Evolutionary conservation across 1,140 invertebrate species (phyloP).

Genomic region (Drosophila miranda): DNA sequence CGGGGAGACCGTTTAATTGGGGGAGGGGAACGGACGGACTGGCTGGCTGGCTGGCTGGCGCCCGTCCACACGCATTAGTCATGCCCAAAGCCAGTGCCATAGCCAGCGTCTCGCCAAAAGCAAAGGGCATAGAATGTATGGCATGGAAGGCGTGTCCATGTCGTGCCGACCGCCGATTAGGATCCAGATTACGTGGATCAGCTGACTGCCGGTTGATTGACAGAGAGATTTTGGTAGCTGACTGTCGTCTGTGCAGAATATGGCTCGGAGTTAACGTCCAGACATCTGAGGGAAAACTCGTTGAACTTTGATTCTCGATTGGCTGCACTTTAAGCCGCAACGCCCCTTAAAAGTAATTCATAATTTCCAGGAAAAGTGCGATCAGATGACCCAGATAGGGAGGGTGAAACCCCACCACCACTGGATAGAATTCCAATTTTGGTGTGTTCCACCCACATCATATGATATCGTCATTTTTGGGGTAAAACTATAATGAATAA

Average conservation of each 20-base stretch:
- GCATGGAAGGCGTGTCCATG: conserved; percentile 11
- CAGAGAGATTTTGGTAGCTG: conserved; percentile 20
- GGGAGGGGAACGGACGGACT: not conserved
- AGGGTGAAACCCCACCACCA: conserved; percentile 13
- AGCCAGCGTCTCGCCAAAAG: conserved; percentile 23
- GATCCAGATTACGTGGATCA: conserved; percentile 32
- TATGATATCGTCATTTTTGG: conserved; percentile 1
- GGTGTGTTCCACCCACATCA: too few species aligned
- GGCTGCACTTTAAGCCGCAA: conserved; percentile 11
- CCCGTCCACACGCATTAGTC: conserved; percentile 31
- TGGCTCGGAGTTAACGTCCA: conserved; percentile 25
- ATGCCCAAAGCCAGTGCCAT: conserved; percentile 8
- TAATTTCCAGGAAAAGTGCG: conserved; percentile 12
- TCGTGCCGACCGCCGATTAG: too few species aligned
- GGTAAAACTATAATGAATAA: conserved; percentile 19
- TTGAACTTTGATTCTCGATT: conserved; percentile 31
- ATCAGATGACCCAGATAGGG: conserved; percentile 16
- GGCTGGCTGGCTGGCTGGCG: not conserved
- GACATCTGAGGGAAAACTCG: conserved; percentile 17
- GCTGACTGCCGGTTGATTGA: conserved; percentile 47
- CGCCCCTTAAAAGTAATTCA: conserved; percentile 13
- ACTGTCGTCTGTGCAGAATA: conserved; percentile 14
- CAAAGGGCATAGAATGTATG: conserved; percentile 17
- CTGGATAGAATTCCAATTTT: conserved; percentile 18
- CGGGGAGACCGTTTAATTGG: not conserved